Evolutionary conservation across 2,888 invertebrate genomes (phyloP).

Genomic region (Arenicola marina): DNA sequence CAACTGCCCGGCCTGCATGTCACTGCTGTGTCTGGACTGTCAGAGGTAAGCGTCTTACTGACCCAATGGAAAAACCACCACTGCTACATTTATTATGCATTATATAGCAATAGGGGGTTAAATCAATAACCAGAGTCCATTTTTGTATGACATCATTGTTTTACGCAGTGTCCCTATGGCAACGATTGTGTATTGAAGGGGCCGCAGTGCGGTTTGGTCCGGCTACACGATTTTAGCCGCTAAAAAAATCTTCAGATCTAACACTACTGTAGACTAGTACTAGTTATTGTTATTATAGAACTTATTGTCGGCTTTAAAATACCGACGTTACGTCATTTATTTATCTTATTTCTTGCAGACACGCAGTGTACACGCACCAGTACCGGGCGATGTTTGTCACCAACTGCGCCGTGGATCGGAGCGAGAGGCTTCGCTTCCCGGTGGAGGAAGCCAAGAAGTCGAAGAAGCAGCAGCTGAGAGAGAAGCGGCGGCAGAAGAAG

Average conservation of each 20-base stretch:
- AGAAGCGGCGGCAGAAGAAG: constrained; percentile 1
- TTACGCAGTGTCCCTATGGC: too few species aligned
- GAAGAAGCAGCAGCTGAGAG: constrained; percentile 38
- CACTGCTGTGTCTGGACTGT: constrained; percentile 67
- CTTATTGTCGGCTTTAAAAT: neutral
- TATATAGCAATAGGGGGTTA: neutral
- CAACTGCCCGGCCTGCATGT: constrained; percentile 69
- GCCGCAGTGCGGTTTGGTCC: too few species aligned
- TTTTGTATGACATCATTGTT: neutral
- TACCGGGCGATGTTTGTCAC: constrained; percentile 69
- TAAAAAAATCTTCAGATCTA: too few species aligned
- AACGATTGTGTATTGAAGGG: too few species aligned
- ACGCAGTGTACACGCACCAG: constrained; percentile 65
- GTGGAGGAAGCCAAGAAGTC: constrained; percentile 48
- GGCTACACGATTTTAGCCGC: too few species aligned
- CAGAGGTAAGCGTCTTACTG: constrained; percentile 65
- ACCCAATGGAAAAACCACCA: too few species aligned
- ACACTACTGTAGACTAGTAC: too few species aligned
- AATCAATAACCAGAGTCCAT: neutral
- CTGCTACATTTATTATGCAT: too few species aligned
- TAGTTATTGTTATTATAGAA: neutral
- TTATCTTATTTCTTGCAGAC: constrained; percentile 53
- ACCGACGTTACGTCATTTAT: neutral
- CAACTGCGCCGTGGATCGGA: constrained; percentile 64
- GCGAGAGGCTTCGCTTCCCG: constrained; percentile 50